phyloP scores from a whole-genome alignment of 1,140 invertebrate genomes.

The Dendroctonus ponderosae region DNA sequence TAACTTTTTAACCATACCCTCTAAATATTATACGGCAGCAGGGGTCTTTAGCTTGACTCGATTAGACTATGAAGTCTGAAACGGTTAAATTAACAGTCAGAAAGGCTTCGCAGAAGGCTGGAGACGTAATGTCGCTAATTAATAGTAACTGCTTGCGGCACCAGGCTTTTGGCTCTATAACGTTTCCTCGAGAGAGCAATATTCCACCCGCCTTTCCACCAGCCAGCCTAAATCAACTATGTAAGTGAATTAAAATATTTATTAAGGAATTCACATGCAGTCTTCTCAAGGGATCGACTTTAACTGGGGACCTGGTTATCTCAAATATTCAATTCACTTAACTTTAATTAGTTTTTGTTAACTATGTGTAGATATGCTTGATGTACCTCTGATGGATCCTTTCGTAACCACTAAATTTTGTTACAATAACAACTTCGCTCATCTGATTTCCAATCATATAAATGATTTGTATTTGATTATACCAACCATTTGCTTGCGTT shows the following conservation, averaged over 20 bases:
- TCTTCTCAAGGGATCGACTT: constrained; percentile 33
- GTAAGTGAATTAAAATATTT: constrained; percentile 53
- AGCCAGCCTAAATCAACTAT: constrained; percentile 49
- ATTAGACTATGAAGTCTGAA: constrained; percentile 30
- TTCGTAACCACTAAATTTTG: too few species aligned
- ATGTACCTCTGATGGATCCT: background rate
- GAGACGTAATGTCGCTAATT: constrained; percentile 48
- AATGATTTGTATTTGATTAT: too few species aligned
- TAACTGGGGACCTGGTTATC: constrained; percentile 35
- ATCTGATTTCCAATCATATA: too few species aligned
- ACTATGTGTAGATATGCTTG: background rate
- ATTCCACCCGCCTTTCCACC: constrained; percentile 37
- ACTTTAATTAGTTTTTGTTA: constrained; percentile 23
- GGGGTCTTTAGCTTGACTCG: constrained; percentile 21
- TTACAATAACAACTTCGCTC: too few species aligned
- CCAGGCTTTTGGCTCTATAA: constrained; percentile 45
- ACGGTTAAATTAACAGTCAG: constrained; percentile 33
- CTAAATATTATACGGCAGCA: constrained; percentile 17
- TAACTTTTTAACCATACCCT: constrained; percentile 16
- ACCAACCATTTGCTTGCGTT: too few species aligned
- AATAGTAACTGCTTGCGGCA: constrained; percentile 46
- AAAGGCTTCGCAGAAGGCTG: constrained; percentile 32
- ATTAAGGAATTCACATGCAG: constrained; percentile 51
- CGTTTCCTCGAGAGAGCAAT: constrained; percentile 45
- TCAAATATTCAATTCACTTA: constrained; percentile 42